phyloP scores from a whole-genome alignment of 2,113 vertebrate species.

The Paratilapia polleni region DNA sequence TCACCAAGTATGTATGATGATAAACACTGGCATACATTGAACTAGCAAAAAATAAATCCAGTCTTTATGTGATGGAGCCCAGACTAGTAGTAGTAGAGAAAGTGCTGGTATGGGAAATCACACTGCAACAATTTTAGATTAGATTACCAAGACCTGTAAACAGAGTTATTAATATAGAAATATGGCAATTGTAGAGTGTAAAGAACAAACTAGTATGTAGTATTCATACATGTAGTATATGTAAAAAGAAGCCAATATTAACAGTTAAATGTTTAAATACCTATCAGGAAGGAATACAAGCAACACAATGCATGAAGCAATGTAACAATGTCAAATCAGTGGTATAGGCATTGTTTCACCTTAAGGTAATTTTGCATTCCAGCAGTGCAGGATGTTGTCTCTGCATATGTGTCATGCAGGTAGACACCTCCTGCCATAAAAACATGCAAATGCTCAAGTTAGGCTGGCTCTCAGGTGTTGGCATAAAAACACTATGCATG shows the following conservation, averaged over 20 bases:
- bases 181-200: background rate
- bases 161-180: background rate
- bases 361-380: background rate
- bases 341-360: background rate
- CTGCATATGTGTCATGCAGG: constrained; percentile 8
- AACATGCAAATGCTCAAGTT: constrained; percentile 14
- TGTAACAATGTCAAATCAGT: background rate
- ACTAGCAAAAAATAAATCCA: background rate
- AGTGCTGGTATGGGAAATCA: background rate
- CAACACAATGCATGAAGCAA: background rate
- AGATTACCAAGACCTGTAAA: background rate
- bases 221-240: background rate
- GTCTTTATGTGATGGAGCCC: background rate
- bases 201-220: background rate
- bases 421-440: background rate
- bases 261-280: background rate
- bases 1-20: constrained; percentile 85
- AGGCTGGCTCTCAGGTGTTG: background rate
- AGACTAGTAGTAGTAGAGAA: too few species aligned
- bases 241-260: background rate
- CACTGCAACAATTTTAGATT: background rate
- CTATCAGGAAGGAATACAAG: background rate
- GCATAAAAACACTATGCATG: background rate
- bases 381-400: background rate
- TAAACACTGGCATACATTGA: background rate